Evolutionary conservation across 2,113 vertebrate genomes (phyloP).

Genomic region (Nerophis lumbriciformis): DNA sequence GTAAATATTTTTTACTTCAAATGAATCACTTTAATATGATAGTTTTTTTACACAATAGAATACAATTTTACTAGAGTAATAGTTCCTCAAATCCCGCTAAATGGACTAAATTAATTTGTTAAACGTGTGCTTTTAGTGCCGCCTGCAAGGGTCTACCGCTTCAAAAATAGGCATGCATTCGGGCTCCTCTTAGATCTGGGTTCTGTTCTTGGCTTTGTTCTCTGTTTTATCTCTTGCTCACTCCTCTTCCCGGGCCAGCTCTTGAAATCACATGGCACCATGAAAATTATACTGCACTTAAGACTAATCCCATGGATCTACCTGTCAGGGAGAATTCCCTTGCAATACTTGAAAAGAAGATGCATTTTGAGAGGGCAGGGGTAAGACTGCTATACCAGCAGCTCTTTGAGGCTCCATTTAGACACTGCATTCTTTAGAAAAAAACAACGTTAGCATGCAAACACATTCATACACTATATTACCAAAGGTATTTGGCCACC

Average conservation of each 20-base stretch:
- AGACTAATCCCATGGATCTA: slow-evolving; percentile 45
- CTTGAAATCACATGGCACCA: slow-evolving; percentile 22
- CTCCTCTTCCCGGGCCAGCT: slow-evolving; percentile 18
- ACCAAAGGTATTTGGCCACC: too few species aligned
- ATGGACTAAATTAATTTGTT: slow-evolving; percentile 39
- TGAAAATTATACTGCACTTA: slow-evolving; percentile 41
- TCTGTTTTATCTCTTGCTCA: slow-evolving; percentile 33
- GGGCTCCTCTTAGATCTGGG: slow-evolving; percentile 16
- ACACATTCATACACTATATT: not conserved
- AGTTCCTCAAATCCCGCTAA: slow-evolving; percentile 27
- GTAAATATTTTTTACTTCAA: too few species aligned
- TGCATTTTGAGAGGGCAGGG: slow-evolving; percentile 24
- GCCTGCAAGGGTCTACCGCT: slow-evolving; percentile 18
- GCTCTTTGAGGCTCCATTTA: not conserved
- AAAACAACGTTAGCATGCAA: not conserved
- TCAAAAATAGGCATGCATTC: slow-evolving; percentile 24
- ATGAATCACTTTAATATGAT: slow-evolving; percentile 27
- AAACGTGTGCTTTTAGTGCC: slow-evolving; percentile 31
- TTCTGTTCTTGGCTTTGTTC: slow-evolving; percentile 36
- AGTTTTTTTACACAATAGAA: slow-evolving; percentile 2
- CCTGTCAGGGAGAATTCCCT: slow-evolving; percentile 43
- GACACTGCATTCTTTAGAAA: not conserved
- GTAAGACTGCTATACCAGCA: slow-evolving; percentile 4
- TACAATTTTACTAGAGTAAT: slow-evolving; percentile 4
- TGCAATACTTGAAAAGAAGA: slow-evolving; percentile 27